These are phyloP conservation scores for Temnothorax unifasciatus DNA, from an alignment of 2,888 invertebrate species.

Conservation along the genomic window DNA sequence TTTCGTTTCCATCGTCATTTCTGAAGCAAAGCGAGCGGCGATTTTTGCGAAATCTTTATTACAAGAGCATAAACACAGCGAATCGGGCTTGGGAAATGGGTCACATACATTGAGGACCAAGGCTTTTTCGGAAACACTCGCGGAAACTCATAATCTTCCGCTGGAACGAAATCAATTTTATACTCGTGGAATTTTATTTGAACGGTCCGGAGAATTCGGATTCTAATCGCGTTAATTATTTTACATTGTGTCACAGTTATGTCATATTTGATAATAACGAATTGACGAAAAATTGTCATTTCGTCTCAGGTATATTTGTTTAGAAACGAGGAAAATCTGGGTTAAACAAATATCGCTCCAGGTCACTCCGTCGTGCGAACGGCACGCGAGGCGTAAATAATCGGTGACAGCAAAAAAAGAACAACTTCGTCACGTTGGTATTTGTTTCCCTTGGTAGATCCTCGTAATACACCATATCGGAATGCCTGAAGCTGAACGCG, in stretches of 20 bases:
- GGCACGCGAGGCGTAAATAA: slow-evolving; percentile 19
- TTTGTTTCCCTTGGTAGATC: not conserved
- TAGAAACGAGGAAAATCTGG: slow-evolving; percentile 13
- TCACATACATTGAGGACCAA: not conserved
- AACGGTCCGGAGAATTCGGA: not conserved
- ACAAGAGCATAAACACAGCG: not conserved
- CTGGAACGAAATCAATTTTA: not conserved
- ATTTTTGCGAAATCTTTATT: slow-evolving; percentile 58
- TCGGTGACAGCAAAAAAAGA: not conserved
- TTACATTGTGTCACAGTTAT: not conserved
- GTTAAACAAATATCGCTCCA: slow-evolving; percentile 27
- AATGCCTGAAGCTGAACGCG: not conserved
- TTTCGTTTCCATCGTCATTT: slow-evolving; percentile 27
- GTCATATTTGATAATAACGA: not conserved
- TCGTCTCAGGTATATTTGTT: slow-evolving; percentile 3
- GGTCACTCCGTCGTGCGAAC: not conserved
- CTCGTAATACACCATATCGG: not conserved
- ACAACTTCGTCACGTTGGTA: not conserved
- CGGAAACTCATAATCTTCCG: not conserved
- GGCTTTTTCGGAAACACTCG: slow-evolving; percentile 7
- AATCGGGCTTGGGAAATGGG: slow-evolving; percentile 23
- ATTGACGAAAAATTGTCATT: not conserved
- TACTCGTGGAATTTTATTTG: not conserved
- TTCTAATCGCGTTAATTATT: not conserved
- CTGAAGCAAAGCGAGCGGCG: slow-evolving; percentile 38